Base-by-base conservation (phyloP, 2,113 vertebrate species). In the Myotis lucifugus region DNA sequence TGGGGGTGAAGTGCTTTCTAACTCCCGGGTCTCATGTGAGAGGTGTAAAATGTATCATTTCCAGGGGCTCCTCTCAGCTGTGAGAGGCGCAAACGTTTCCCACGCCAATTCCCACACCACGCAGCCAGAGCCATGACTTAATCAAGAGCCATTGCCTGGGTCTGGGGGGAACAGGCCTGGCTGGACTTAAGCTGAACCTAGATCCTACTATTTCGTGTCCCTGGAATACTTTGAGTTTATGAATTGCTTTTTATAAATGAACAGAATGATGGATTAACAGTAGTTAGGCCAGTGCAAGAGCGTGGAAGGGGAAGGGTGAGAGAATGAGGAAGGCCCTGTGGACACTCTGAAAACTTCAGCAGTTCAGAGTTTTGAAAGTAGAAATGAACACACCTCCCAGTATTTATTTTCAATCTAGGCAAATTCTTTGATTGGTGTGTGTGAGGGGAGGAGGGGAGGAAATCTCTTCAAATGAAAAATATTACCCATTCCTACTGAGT, bases 1-100 rank as follows among this genome's bases (percentile, higher is more conserved):
- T 95, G 37, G 72, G 46, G 67, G 98, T 98, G 92, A 95, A 97
- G 98, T 94, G 37, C 83, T 95, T 98, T 97, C 98, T 90, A 98
- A 98, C 98, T 98, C 93, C 91, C 0, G 0, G 94, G 64, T 85
- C 97, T 95, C 96, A 93, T 96, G 89, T 94, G 79, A 5, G 19
- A 96, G 96, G 97, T 56, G 96, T 92, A 94, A 86, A 94, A 67
- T 0, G 0, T n/a, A 96, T 96, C 48, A 52, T 85, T 97, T 50
- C 79, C 18, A 21, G 48, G 84, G 91, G 97, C 94, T 96, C 82
- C 85, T 72, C 90, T 74, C 32, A 77, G 67, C 88, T 84, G 14
- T 50, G 0, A 14, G 86, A 86, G 91, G 77, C 1, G 2, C 88
- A 5, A 0, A 0, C 0, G 12, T 42, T 78, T 83, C 78, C 85